phyloP scores from a whole-genome alignment of 2,888 invertebrate species.

The Erebia ligea region DNA sequence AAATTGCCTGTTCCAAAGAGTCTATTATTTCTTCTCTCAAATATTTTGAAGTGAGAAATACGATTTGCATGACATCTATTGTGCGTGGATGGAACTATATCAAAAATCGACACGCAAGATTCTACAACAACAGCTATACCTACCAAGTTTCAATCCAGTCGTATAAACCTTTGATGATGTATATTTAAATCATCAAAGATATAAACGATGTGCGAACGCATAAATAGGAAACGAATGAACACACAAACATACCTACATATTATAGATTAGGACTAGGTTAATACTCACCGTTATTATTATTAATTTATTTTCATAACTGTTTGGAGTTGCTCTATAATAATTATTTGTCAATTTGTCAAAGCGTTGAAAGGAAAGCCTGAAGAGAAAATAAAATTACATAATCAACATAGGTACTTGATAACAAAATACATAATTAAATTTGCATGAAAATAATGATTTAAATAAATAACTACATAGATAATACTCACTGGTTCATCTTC shows the following conservation, averaged over 20 bases:
- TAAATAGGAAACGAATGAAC: too few relatives aligned
- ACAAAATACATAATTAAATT: neutral
- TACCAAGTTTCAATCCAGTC: too few relatives aligned
- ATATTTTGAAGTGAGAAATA: too few relatives aligned
- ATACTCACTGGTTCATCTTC: conserved; percentile 69
- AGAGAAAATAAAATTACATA: conserved; percentile 39
- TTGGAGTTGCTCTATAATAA: neutral
- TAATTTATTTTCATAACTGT: neutral
- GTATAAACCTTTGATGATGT: too few relatives aligned
- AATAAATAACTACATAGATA: conserved; percentile 2
- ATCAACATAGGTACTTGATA: neutral
- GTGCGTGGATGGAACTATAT: too few relatives aligned
- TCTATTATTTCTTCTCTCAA: too few relatives aligned
- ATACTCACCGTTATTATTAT: conserved; percentile 5
- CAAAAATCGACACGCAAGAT: too few relatives aligned
- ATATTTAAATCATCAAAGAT: too few relatives aligned
- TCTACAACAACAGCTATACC: too few relatives aligned
- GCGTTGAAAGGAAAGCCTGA: conserved; percentile 53
- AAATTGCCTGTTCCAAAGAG: too few relatives aligned
- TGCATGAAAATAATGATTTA: neutral
- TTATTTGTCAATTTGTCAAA: conserved; percentile 40
- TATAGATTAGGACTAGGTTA: neutral
- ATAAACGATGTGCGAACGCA: too few relatives aligned
- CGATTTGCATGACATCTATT: too few relatives aligned
- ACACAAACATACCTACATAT: neutral